A percentile compares a stretch with the other conserved stretches of the same genome.
Conservation (phyloP, 2,797 vertebrate species). For the Helostoma temminkii region DNA sequence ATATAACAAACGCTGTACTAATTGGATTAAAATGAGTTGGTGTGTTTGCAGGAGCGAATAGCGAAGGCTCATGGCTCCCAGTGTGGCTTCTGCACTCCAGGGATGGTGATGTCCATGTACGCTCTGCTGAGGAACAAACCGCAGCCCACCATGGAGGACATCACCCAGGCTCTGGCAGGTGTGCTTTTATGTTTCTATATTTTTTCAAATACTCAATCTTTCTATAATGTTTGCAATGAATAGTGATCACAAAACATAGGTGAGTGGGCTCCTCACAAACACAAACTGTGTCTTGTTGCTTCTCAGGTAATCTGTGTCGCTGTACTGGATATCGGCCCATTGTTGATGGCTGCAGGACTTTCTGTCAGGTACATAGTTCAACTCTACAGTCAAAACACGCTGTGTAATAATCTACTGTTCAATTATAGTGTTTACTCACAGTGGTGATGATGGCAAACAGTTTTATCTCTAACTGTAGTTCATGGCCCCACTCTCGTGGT, state of each 20-base stretch:
- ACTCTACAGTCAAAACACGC: neutral
- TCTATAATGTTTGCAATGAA: neutral
- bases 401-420: neutral
- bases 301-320: conserved; percentile 84
- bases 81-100: conserved; percentile 94
- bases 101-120: conserved; percentile 96
- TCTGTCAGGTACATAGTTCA: conserved; percentile 76
- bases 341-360: conserved; percentile 81
- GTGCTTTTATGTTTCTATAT: neutral
- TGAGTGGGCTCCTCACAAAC: neutral
- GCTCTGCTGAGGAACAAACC: conserved; percentile 88
- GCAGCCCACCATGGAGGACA: conserved; percentile 85
- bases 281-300: neutral
- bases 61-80: conserved; percentile 92
- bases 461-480: too few species aligned
- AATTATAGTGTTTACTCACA: neutral
- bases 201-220: neutral
- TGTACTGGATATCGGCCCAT: conserved; percentile 86
- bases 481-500: too few species aligned
- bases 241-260: too few species aligned
- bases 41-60: conserved; percentile 86
- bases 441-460: neutral
- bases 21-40: neutral
- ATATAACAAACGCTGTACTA: too few species aligned
- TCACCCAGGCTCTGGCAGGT: conserved; percentile 86